Conservation (phyloP, 2,113 vertebrate genomes). For the Poicephalus gulielmi region DNA sequence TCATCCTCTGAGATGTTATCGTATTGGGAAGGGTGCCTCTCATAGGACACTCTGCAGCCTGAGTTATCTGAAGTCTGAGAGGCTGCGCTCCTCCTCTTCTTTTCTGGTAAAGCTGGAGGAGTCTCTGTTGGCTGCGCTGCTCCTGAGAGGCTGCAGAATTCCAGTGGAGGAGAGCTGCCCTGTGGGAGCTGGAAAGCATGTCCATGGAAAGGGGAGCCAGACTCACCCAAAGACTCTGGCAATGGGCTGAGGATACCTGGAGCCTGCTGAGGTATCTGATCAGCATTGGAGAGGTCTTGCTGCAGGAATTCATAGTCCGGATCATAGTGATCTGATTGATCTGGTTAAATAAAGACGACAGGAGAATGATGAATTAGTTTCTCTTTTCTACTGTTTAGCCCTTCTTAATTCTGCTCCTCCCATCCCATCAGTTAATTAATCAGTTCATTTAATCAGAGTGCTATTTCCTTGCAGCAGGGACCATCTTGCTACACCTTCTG, state of each 20-base stretch:
- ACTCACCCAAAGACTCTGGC: conserved; percentile 89
- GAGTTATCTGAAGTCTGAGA: conserved; percentile 72
- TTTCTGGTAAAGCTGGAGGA: conserved; percentile 92
- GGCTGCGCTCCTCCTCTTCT: conserved; percentile 89
- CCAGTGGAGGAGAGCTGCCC: conserved; percentile 63
- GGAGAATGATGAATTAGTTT: not conserved
- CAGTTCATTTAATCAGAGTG: not conserved
- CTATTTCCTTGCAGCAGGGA: not conserved
- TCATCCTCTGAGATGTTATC: conserved; percentile 95
- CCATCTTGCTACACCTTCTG: not conserved
- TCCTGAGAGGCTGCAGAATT: conserved; percentile 27
- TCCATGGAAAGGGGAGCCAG: conserved; percentile 83
- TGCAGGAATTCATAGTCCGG: conserved; percentile 98
- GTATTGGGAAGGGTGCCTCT: conserved; percentile 91
- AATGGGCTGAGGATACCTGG: conserved; percentile 86
- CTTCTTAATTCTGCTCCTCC: not conserved
- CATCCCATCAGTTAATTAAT: not conserved
- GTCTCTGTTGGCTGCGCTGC: conserved; percentile 65
- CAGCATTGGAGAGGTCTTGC: conserved; percentile 90
- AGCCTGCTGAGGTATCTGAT: conserved; percentile 81
- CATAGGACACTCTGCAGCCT: conserved; percentile 79
- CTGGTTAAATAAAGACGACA: conserved; percentile 65
- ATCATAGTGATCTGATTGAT: conserved; percentile 97
- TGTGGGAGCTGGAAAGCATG: conserved; percentile 77
- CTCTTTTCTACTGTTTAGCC: not conserved